Evolutionary conservation across 2,888 invertebrate genomes (phyloP).

Genomic region (Lasioglossum zephyrum): DNA sequence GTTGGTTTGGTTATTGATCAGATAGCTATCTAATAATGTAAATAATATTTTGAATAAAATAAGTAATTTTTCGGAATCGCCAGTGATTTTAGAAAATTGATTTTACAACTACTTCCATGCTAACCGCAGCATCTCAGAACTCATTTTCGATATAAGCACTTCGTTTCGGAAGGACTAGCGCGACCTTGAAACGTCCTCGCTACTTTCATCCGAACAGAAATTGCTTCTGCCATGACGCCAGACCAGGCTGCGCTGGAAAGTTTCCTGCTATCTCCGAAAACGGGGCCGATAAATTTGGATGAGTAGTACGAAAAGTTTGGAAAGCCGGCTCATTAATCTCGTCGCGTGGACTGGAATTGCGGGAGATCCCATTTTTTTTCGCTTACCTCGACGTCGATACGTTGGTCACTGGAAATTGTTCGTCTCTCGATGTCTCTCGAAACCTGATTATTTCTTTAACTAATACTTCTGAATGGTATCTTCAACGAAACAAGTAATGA

Average conservation of each 20-base stretch:
- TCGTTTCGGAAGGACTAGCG: not conserved
- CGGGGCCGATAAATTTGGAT: conserved; percentile 45
- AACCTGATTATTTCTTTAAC: not conserved
- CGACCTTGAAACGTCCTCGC: conserved; percentile 10
- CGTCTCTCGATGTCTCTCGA: not conserved
- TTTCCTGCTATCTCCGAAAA: conserved; percentile 25
- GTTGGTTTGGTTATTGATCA: too few relatives aligned
- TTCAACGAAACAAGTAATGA: too few relatives aligned
- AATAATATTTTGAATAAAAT: too few relatives aligned
- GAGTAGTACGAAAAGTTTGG: conserved; percentile 35
- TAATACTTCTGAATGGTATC: too few relatives aligned
- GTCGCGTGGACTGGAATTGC: conserved; percentile 33
- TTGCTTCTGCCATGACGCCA: conserved; percentile 12
- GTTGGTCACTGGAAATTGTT: not conserved
- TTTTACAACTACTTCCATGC: not conserved
- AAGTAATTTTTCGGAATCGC: too few relatives aligned
- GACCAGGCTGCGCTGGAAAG: conserved; percentile 2
- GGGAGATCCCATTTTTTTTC: conserved; percentile 50
- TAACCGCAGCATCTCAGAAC: not conserved
- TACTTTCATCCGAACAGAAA: not conserved
- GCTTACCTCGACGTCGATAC: conserved; percentile 43
- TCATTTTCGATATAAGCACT: not conserved
- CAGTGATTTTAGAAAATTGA: not conserved
- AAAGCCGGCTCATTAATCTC: conserved; percentile 56
- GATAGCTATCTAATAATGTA: too few relatives aligned